Percentiles rank a stretch among this genome's conserved stretches.
phyloP scores from a whole-genome alignment of 2,797 vertebrate genomes.

The Oreortyx pictus region DNA sequence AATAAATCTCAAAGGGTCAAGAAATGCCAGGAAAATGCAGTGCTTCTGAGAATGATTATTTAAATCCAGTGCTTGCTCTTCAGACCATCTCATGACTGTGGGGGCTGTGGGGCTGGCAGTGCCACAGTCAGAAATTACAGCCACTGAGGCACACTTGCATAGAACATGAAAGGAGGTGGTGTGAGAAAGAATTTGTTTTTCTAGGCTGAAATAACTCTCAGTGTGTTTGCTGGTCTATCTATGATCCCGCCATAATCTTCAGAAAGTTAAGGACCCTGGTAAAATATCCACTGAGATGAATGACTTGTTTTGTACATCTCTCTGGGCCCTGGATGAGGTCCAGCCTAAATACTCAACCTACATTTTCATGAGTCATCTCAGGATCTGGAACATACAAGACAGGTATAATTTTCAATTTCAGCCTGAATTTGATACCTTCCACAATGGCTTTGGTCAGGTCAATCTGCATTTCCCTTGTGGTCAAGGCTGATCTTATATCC shows the following conservation, averaged over 20 bases:
- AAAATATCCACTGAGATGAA: slow-evolving; percentile 28
- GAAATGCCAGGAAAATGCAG: neutral
- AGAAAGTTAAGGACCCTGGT: neutral
- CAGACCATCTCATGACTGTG: neutral
- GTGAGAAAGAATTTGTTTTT: neutral
- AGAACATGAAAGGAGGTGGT: neutral
- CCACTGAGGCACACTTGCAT: neutral
- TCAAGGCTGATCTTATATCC: neutral
- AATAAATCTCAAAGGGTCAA: neutral
- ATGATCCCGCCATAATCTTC: neutral
- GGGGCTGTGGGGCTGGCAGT: neutral
- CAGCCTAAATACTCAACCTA: slow-evolving; percentile 23
- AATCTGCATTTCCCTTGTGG: neutral
- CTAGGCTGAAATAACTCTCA: neutral
- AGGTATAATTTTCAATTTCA: neutral
- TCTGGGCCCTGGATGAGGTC: neutral
- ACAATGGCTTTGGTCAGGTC: neutral
- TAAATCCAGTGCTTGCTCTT: neutral
- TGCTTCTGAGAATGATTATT: neutral
- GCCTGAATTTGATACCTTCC: neutral
- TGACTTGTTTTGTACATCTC: neutral
- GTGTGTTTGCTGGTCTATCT: neutral
- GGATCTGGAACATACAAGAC: neutral
- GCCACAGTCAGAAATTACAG: neutral
- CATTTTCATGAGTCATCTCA: slow-evolving; percentile 47